Evolutionary conservation across 2,888 invertebrate species (phyloP).

Genomic region (Chaitophorus viminalis): DNA sequence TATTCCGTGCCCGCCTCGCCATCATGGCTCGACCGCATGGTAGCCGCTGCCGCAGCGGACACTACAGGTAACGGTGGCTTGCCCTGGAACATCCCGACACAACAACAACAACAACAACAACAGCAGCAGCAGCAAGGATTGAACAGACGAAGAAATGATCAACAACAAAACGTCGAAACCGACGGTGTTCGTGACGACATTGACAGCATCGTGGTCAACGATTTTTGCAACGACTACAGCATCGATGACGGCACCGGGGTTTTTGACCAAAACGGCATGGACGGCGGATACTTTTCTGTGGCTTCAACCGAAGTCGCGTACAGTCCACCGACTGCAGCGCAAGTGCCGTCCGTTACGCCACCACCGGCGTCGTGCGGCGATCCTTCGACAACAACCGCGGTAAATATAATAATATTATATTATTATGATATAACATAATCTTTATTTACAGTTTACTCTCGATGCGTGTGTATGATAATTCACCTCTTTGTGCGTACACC

Average conservation of each 20-base stretch:
- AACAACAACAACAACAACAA: neutral
- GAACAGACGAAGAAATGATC: neutral
- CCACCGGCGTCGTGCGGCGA: constrained; percentile 14
- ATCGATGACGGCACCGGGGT: neutral
- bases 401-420: constrained; percentile 40
- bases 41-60: constrained; percentile 36
- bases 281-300: constrained; percentile 11
- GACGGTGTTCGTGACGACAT: neutral
- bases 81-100: neutral
- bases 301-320: constrained; percentile 15
- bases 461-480: neutral
- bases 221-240: constrained; percentile 34
- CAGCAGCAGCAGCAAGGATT: neutral
- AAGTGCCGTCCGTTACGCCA: constrained; percentile 45
- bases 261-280: constrained; percentile 4
- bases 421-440: too few species aligned
- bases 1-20: constrained; percentile 23
- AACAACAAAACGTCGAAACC: neutral
- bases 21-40: constrained; percentile 47
- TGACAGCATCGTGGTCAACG: constrained; percentile 35
- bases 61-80: neutral
- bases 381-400: constrained; percentile 35
- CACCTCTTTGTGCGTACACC: too few species aligned
- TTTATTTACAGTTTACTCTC: neutral
- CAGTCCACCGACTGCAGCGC: constrained; percentile 41